Base-by-base conservation (phyloP, 37 sponge, comb jelly and placozoan genomes). In the Bolinopsis microptera region DNA sequence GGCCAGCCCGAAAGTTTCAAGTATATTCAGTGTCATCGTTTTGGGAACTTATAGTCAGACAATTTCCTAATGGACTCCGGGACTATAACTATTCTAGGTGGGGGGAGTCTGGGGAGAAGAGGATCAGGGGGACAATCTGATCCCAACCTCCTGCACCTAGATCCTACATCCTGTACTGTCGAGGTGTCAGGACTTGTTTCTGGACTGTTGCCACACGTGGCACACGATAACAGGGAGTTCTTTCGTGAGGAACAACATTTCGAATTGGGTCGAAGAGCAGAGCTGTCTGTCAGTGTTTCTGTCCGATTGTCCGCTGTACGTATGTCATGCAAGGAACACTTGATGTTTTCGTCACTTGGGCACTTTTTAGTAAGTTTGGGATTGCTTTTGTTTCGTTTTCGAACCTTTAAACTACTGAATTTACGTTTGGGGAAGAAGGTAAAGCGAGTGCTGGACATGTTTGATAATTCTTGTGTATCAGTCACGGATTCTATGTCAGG, bases 361-460 rank as follows among this genome's bases (percentile, higher is more conserved):
- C 61, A 48, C 13, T 5, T 48, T 13, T 48, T 48, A 13, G 5
- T 48, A 18, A 48, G 61, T 48, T 13, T 48, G 9, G 61, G 61
- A 13, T 5, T 48, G 61, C 61, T 48, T 13, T 48, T 48, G 61
- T 13, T 48, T 5, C 61, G 61, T 13, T 48, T 48, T 48, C 61
- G 61, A 5, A 72, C 22, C 5, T 30, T 30, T 5, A 30, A 72
- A 72, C 75, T 72, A 30, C 31, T n/a, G 31, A 72, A 72, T 28
- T 72, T 72, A 30, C 75, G 75, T 28, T 72, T 72, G 26, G 75
- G 75, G 75, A 72, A 72, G 31, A 72, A 72, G 5, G 26, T 72
- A 72, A 72, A 72, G 31, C 75, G 75, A 21, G 75, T 23, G 75
- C 75, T 72, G 31, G 75, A 30, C n/a, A 72, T 3, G 26, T 8